A percentile compares a stretch with the other conserved stretches of the same genome.
These are phyloP conservation scores for Liasis olivaceus DNA, from an alignment of 2,797 vertebrate genomes.

Conservation along the genomic window DNA sequence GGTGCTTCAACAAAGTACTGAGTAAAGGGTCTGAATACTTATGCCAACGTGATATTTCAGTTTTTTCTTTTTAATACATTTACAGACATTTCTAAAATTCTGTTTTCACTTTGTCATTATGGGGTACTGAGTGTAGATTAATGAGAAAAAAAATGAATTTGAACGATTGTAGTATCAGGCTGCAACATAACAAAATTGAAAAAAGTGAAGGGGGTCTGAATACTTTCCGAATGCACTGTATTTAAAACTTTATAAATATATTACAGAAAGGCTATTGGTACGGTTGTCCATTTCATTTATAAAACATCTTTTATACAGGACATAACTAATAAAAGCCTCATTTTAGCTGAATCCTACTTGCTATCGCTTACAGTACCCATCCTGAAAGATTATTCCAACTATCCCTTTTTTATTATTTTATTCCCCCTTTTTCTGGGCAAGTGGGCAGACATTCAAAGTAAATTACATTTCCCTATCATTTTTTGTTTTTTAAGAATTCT, in stretches of 20 bases:
- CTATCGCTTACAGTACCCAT: neutral
- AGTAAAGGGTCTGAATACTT: too few species aligned
- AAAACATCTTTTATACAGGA: neutral
- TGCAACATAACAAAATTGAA: too few species aligned
- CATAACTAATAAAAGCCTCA: neutral
- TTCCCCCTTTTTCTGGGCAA: neutral
- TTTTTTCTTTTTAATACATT: too few species aligned
- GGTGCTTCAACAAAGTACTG: too few species aligned
- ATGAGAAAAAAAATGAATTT: too few species aligned
- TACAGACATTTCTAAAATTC: too few species aligned
- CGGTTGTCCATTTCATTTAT: neutral
- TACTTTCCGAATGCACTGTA: too few species aligned
- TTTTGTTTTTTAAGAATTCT: neutral
- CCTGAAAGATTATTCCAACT: neutral
- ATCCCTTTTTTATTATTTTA: neutral
- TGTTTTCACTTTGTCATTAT: too few species aligned
- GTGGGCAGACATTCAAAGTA: neutral
- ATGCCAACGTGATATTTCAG: too few species aligned
- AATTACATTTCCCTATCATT: neutral
- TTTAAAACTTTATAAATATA: neutral
- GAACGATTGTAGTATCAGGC: too few species aligned
- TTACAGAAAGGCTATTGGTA: neutral
- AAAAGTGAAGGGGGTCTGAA: too few species aligned
- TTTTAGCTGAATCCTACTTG: neutral
- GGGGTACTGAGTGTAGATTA: too few species aligned